These are phyloP conservation scores for Dendrocincla fuliginosa DNA, from an alignment of 2,797 vertebrate species.

Conservation along the genomic window DNA sequence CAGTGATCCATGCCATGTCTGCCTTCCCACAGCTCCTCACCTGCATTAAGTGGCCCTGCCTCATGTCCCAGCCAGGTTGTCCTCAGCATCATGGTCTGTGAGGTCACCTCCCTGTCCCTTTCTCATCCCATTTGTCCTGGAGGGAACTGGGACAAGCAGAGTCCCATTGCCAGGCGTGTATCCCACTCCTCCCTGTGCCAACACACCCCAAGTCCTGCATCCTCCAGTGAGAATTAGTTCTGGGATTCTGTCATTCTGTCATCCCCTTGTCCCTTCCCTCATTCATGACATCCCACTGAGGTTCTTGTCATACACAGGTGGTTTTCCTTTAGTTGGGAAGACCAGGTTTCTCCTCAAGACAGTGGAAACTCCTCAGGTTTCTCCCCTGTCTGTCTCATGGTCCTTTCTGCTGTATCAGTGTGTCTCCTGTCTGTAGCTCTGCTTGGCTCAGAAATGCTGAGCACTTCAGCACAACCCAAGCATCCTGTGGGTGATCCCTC, in stretches of 20 bases:
- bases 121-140: fast-evolving
- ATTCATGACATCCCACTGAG: not conserved
- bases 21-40: not conserved
- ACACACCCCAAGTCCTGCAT: not conserved
- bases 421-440: not conserved
- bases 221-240: not conserved
- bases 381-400: not conserved
- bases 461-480: not conserved
- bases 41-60: not conserved
- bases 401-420: not conserved
- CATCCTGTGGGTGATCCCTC: fast-evolving
- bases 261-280: fast-evolving
- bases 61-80: not conserved
- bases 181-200: not conserved
- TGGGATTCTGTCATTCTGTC: not conserved
- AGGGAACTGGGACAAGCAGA: not conserved
- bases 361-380: not conserved
- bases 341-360: not conserved
- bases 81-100: fast-evolving
- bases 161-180: not conserved
- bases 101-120: not conserved
- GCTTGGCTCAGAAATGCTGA: not conserved
- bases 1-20: not conserved
- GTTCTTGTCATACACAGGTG: not conserved
- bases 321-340: not conserved